A percentile compares a stretch with the other conserved stretches of the same genome.
Evolutionary conservation across 2,113 vertebrate species (phyloP).

Genomic region (Vireo altiloquus): DNA sequence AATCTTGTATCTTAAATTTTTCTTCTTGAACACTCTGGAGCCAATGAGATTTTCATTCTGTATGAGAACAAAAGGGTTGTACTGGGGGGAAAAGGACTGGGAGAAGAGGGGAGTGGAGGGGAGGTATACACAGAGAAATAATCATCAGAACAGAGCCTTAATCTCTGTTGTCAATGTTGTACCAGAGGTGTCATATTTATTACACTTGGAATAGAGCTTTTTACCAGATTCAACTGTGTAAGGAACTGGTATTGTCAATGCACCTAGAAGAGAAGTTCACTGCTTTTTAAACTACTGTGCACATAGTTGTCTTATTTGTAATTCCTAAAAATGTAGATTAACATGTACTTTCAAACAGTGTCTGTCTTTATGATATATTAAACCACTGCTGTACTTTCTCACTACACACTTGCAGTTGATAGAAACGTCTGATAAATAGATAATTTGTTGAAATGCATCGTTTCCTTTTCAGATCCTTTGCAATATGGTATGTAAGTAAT

Average conservation of each 20-base stretch:
- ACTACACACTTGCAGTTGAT: neutral
- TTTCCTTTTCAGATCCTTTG: neutral
- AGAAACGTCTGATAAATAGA: neutral
- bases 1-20: neutral
- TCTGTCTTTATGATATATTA: constrained; percentile 26
- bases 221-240: neutral
- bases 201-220: constrained; percentile 18
- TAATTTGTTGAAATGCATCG: neutral
- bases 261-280: neutral
- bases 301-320: constrained; percentile 25
- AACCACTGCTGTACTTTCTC: neutral
- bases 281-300: constrained; percentile 34
- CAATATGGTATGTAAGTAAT: neutral
- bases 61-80: neutral
- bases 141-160: constrained; percentile 20
- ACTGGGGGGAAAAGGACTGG: neutral
- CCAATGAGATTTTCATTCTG: neutral
- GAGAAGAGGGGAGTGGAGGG: neutral
- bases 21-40: neutral
- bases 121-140: neutral
- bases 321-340: constrained; percentile 18
- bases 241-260: constrained; percentile 7
- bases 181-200: constrained; percentile 27
- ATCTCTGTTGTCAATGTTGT: constrained; percentile 43
- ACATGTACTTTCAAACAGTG: constrained; percentile 6